These are phyloP conservation scores for Altica lythri DNA, from an alignment of 2,888 invertebrate genomes.

Conservation along the genomic window DNA sequence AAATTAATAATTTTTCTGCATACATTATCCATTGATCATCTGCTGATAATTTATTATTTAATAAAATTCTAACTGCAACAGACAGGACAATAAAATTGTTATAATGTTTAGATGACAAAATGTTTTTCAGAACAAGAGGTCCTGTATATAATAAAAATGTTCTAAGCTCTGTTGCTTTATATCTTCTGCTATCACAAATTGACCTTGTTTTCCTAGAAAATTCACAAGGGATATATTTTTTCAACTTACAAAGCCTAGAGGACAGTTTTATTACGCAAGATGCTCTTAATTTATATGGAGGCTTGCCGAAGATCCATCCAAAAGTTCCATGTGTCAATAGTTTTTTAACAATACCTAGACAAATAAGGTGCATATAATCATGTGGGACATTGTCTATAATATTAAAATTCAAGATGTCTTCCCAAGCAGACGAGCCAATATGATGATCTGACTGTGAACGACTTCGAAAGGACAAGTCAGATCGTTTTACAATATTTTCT, in stretches of 20 bases:
- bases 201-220: slow-evolving; percentile 20
- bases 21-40: not conserved
- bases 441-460: slow-evolving; percentile 17
- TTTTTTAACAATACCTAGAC: slow-evolving; percentile 13
- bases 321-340: slow-evolving; percentile 2
- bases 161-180: slow-evolving; percentile 26
- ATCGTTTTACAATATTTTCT: no score
- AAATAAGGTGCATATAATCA: slow-evolving; percentile 10
- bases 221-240: slow-evolving; percentile 21
- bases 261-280: not conserved
- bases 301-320: slow-evolving; percentile 18
- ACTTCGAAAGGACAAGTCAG: no score
- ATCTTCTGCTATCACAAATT: slow-evolving; percentile 20
- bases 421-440: slow-evolving; percentile 5
- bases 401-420: slow-evolving; percentile 12
- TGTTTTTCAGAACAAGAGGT: slow-evolving; percentile 14
- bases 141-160: slow-evolving; percentile 19
- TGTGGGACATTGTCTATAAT: slow-evolving; percentile 10
- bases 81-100: slow-evolving; percentile 19
- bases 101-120: slow-evolving; percentile 9
- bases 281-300: slow-evolving; percentile 21
- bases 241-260: slow-evolving; percentile 7
- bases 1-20: not conserved
- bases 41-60: slow-evolving; percentile 3
- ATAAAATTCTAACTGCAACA: slow-evolving; percentile 15